These are phyloP conservation scores for Drosophila funebris DNA, from an alignment of 1,140 invertebrate genomes.

Conservation along the genomic window DNA sequence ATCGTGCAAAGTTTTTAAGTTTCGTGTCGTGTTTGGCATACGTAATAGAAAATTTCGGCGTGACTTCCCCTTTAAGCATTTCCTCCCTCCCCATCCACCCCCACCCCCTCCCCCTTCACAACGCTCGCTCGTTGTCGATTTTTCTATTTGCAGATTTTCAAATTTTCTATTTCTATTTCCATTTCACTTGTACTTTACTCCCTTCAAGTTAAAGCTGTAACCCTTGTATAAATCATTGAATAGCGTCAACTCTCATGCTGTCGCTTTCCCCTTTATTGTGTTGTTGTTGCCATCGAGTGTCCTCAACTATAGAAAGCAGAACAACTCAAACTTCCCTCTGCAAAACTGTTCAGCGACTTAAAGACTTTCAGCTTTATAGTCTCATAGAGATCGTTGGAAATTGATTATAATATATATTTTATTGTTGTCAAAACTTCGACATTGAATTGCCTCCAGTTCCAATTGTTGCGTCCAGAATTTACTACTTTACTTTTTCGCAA, in stretches of 20 bases:
- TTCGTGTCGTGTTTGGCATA: conserved; percentile 76
- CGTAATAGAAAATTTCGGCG: conserved; percentile 56
- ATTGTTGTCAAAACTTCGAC: too few species aligned
- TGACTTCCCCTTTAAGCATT: conserved; percentile 15
- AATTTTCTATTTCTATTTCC: conserved; percentile 5
- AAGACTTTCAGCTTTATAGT: too few species aligned
- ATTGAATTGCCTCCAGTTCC: too few species aligned
- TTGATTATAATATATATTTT: too few species aligned
- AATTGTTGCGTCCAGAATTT: too few species aligned
- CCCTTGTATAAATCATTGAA: conserved; percentile 9
- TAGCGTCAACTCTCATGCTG: not conserved
- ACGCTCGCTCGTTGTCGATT: not conserved
- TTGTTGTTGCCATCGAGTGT: not conserved
- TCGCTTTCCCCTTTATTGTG: not conserved
- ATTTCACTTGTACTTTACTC: not conserved
- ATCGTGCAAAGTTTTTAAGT: conserved; percentile 79
- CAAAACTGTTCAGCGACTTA: too few species aligned
- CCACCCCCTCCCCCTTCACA: too few species aligned
- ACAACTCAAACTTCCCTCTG: not conserved
- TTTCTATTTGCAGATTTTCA: conserved; percentile 13
- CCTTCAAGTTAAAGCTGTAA: not conserved
- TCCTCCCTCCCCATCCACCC: too few species aligned
- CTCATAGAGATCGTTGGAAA: too few species aligned
- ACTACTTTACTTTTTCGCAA: too few species aligned
- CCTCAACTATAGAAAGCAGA: not conserved